Conservation (phyloP, 2,797 vertebrate genomes). For the Macropodus opercularis region DNA sequence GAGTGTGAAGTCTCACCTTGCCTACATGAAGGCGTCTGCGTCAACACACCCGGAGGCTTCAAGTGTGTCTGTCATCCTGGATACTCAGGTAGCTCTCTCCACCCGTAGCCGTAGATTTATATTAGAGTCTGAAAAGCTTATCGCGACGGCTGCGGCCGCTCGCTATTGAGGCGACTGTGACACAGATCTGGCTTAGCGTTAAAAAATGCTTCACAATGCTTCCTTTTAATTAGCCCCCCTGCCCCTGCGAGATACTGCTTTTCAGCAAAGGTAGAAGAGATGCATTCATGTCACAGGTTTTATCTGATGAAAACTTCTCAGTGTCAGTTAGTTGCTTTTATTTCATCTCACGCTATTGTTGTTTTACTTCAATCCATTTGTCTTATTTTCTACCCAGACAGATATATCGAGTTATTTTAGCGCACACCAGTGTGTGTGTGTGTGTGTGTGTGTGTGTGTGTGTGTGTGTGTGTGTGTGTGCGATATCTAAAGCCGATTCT, state of each 20-base stretch:
- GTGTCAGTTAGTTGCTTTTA: slow-evolving; percentile 51
- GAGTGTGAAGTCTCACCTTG: slow-evolving; percentile 87
- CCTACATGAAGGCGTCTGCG: slow-evolving; percentile 83
- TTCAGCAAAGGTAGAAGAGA: slow-evolving; percentile 59
- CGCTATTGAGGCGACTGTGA: slow-evolving; percentile 53
- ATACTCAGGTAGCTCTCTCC: slow-evolving; percentile 84
- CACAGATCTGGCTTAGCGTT: slow-evolving; percentile 68
- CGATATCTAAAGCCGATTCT: slow-evolving; percentile 72
- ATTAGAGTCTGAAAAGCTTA: slow-evolving; percentile 74
- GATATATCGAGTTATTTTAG: slow-evolving; percentile 74
- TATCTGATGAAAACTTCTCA: slow-evolving; percentile 63
- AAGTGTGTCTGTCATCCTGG: slow-evolving; percentile 81
- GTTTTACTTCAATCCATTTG: slow-evolving; percentile 69
- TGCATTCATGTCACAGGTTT: slow-evolving; percentile 56
- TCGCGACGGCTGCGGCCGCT: slow-evolving; percentile 51
- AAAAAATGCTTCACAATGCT: slow-evolving; percentile 53
- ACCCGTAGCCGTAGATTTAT: slow-evolving; percentile 76
- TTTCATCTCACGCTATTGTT: slow-evolving; percentile 62
- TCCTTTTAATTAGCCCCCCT: slow-evolving; percentile 71
- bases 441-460: slow-evolving; percentile 15
- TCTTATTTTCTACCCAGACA: slow-evolving; percentile 64
- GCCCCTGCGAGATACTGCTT: slow-evolving; percentile 47
- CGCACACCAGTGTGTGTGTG: slow-evolving; percentile 6
- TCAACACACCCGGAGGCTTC: slow-evolving; percentile 83
- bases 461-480: slow-evolving; percentile 17